Base-by-base conservation (phyloP, 2,888 invertebrate species). In the Brachypalpus laphriformis region DNA sequence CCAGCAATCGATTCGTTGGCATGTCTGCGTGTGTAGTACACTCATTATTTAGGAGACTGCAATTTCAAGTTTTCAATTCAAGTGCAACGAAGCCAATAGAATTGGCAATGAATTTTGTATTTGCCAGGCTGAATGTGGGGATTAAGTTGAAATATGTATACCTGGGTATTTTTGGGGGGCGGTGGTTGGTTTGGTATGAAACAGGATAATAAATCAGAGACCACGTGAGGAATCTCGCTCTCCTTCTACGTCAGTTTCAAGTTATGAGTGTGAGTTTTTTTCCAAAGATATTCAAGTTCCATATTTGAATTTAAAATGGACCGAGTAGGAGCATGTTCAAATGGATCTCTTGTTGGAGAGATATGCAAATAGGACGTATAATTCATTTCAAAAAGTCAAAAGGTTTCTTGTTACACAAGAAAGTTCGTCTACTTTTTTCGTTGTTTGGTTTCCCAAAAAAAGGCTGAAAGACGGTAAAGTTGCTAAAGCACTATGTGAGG, bases 41-140 rank as follows among this genome's bases (percentile, higher is more conserved):
- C 25, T 74, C 71, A 76, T 81, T 85, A 85, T 75, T 65, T 70
- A 66, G 49, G 80, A 56, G 75, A 85, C 76, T 85, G 85, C 85
- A 85, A 81, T 76, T 75, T 65, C 70, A 80, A 75, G 70, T 80
- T 83, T 83, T 80, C 83, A 72, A 85, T 85, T 85, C 85, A 81
- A 85, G 85, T 81, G 85, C 85, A 85, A 22, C 66, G 70, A 71
- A 71, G 81, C 85, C 75, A 81, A 85, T 76, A 66, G 85, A 85
- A 85, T 85, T 81, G 85, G 85, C 85, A 85, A 81, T 85, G 85
- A 85, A 82, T 81, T 85, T 68, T 20, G 51, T 71, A 70, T 59
- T 72, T 47, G 45, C 6, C 25, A 42, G 18, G 56, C n/a, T 61
- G 22, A 42, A 16, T 61, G 63, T 76, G 20, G 70, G 71, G 77